Percentiles rank a stretch among this genome's conserved stretches.
These are phyloP conservation scores for Mesorhabditis belari DNA, from an alignment of 2,888 invertebrate species.

Conservation along the genomic window DNA sequence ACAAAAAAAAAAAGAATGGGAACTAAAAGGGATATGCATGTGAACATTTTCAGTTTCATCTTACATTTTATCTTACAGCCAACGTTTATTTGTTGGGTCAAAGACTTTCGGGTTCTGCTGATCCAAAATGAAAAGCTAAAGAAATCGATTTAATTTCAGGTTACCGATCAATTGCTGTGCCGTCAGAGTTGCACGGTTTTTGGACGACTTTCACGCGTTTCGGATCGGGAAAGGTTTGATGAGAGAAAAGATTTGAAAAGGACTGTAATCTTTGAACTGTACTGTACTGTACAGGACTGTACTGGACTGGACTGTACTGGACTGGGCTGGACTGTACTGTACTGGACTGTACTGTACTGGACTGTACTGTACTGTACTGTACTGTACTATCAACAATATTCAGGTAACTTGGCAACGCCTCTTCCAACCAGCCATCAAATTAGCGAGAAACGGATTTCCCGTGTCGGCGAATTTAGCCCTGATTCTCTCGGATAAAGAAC, in stretches of 20 bases:
- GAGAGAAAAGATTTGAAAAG: slow-evolving; percentile 12
- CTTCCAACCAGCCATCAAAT: slow-evolving; percentile 41
- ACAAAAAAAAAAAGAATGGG: too few relatives aligned
- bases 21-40: too few relatives aligned
- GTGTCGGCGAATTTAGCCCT: slow-evolving; percentile 50
- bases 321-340: too few relatives aligned
- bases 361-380: too few relatives aligned
- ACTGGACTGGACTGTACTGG: too few relatives aligned
- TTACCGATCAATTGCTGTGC: slow-evolving; percentile 45
- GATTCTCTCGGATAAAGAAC: slow-evolving; percentile 43
- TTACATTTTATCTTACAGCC: not conserved
- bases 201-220: slow-evolving; percentile 47
- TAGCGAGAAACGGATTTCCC: slow-evolving; percentile 41
- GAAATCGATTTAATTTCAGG: slow-evolving; percentile 12
- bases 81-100: not conserved
- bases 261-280: too few relatives aligned
- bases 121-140: too few relatives aligned
- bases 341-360: too few relatives aligned
- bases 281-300: too few relatives aligned
- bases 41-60: too few relatives aligned
- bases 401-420: slow-evolving; percentile 17
- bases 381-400: not conserved
- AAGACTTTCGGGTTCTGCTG: too few relatives aligned
- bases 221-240: slow-evolving; percentile 47
- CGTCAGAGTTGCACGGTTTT: slow-evolving; percentile 51